These are phyloP conservation scores for Antrozous pallidus DNA, from an alignment of 2,797 vertebrate species.

Conservation along the genomic window DNA sequence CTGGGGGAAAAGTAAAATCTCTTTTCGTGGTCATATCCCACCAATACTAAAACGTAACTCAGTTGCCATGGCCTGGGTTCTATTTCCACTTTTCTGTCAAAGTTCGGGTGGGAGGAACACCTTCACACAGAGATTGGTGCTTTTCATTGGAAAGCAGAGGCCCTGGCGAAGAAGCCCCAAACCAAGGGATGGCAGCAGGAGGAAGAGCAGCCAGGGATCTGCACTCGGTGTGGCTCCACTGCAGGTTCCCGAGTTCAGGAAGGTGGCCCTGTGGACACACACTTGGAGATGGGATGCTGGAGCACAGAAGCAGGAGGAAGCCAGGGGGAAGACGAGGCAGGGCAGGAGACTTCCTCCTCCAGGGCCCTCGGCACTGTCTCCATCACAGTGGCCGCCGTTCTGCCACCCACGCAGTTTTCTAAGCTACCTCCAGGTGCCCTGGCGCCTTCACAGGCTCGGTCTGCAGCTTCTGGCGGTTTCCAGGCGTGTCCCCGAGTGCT, in stretches of 20 bases:
- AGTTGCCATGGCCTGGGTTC: neutral
- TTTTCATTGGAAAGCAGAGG: neutral
- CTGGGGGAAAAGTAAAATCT: neutral
- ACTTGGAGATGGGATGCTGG: neutral
- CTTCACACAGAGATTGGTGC: neutral
- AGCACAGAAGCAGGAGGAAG: neutral
- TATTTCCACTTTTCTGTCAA: neutral
- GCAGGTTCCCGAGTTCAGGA: neutral
- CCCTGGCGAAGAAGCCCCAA: neutral
- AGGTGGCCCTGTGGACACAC: fast-evolving
- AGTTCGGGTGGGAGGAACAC: neutral
- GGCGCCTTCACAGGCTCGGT: neutral
- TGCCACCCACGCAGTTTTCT: neutral
- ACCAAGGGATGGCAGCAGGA: neutral
- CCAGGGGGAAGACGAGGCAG: neutral
- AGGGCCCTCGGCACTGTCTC: neutral
- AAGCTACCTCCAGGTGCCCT: neutral
- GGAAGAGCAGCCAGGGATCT: neutral
- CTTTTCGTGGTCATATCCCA: slow-evolving; percentile 12
- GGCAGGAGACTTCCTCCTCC: neutral
- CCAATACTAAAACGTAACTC: slow-evolving; percentile 3
- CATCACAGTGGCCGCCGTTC: neutral
- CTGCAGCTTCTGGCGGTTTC: neutral
- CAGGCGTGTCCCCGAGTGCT: fast-evolving
- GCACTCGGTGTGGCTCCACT: neutral